Percentiles rank a stretch among this genome's conserved stretches.
These are phyloP conservation scores for Oxyteleia sp. DNA, from an alignment of 2,888 invertebrate species.

Conservation along the genomic window DNA sequence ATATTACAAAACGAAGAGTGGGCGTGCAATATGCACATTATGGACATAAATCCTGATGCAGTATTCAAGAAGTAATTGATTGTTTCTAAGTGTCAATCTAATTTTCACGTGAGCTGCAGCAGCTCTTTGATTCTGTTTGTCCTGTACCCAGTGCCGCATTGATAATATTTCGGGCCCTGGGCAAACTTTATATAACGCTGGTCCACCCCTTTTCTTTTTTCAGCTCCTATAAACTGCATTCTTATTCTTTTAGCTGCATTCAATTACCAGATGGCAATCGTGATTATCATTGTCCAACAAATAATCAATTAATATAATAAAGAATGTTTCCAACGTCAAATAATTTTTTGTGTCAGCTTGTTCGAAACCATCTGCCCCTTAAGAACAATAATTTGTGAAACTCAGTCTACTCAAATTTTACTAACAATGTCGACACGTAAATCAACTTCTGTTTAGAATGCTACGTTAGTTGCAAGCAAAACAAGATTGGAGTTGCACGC, in stretches of 20 bases:
- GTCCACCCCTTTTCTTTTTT: conserved; percentile 22
- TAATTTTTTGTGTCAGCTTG: conserved; percentile 36
- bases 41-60: conserved; percentile 25
- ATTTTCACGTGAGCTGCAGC: conserved; percentile 13
- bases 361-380: conserved; percentile 42
- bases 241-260: conserved; percentile 50
- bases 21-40: conserved; percentile 36
- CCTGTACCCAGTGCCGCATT: conserved; percentile 39
- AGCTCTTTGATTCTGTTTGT: conserved; percentile 29
- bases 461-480: conserved; percentile 21
- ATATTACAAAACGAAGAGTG: conserved; percentile 16
- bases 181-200: conserved; percentile 23
- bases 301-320: conserved; percentile 51
- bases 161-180: conserved; percentile 45
- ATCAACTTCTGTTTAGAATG: conserved; percentile 1
- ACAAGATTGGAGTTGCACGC: conserved; percentile 4
- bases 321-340: conserved; percentile 48
- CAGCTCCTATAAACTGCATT: conserved; percentile 47
- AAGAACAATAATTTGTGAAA: conserved; percentile 45
- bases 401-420: conserved; percentile 31
- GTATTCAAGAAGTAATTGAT: conserved; percentile 34
- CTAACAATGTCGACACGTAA: conserved; percentile 30
- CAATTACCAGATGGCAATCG: conserved; percentile 54
- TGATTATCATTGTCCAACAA: conserved; percentile 52
- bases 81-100: conserved; percentile 39